Base-by-base conservation (phyloP, 2,797 vertebrate species). In the Serranus cabrilla region DNA sequence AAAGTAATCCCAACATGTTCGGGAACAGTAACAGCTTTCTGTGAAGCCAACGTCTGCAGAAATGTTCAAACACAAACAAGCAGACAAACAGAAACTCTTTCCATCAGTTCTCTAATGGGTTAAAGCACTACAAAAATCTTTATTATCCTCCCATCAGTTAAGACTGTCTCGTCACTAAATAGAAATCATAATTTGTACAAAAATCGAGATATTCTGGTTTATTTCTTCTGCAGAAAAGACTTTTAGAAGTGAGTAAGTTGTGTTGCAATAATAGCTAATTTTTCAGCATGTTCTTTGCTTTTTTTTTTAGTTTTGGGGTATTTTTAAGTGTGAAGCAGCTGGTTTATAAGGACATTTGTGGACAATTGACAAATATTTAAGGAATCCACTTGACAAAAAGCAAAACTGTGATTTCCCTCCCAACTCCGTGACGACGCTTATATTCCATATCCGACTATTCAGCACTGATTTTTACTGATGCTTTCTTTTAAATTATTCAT, bases 401-500 rank as follows among this genome's bases (percentile, higher is more conserved):
- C 16, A 34, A 59, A 56, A 43, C 61, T 71, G 52, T 76, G 61
- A 37, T 51, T 40, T 25, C 34, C 7, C 12, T 31, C 49, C 20
- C 18, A 14, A 71, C 56, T 43, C n/a, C 60, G 47, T 75, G 55
- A 23, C 3, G 39, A 66, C 34, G 11, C 43, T 45, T 50, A 8
- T 55, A 67, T 17, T 55, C 46, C n/a, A 27, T 47, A 25, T 47
- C 39, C 8, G 58, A 47, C 52, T 54, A 14, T 64, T 76, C 54
- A 78, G 31, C 45, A 45, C 65, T 58, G 20, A 69, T 82, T 82
- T 76, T 54, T 72, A 68, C 51, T 39, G 68, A 73, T 42, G 10
- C 37, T 81, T 74, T 78, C 73, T 81, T 12, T 73, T 49, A 51
- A 74, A 60, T 47, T 13, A 56, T 46, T 73, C 17, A 64, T 72